These are phyloP conservation scores for Xiphorhynchus elegans DNA, from an alignment of 2,113 vertebrate genomes.

Conservation along the genomic window DNA sequence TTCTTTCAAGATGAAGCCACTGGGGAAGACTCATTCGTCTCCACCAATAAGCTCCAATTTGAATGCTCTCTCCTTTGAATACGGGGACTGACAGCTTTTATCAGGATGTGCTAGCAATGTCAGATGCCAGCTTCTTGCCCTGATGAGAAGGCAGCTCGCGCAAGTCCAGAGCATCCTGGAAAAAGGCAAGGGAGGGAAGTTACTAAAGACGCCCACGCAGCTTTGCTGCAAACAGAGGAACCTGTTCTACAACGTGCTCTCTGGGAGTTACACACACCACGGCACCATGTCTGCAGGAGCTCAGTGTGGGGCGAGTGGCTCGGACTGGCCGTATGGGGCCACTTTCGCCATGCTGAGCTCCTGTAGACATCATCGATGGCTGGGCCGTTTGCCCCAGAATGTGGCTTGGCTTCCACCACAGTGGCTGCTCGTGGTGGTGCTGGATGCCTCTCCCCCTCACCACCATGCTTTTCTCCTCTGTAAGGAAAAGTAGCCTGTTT, in stretches of 20 bases:
- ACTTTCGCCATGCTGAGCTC: fast-evolving
- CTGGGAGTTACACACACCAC: neutral
- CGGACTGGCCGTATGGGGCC: fast-evolving
- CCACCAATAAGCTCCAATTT: neutral
- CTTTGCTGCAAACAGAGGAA: neutral
- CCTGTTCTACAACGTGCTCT: conserved; percentile 45
- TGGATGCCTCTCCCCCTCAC: neutral
- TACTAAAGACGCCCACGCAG: conserved; percentile 31
- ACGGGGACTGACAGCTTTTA: neutral
- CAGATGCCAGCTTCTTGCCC: neutral
- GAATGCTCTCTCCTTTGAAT: neutral
- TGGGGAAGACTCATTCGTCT: conserved; percentile 46
- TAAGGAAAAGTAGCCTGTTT: neutral
- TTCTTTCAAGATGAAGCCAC: conserved; percentile 63
- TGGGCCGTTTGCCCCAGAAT: neutral
- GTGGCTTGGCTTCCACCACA: neutral
- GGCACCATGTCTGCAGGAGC: neutral
- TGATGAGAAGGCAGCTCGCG: neutral
- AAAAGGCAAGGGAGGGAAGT: conserved; percentile 48
- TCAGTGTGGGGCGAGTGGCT: fast-evolving
- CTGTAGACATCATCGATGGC: neutral
- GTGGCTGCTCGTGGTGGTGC: neutral
- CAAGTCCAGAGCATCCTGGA: conserved; percentile 26
- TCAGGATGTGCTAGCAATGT: neutral
- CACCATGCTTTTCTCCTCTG: neutral